A percentile compares a stretch with the other conserved stretches of the same genome.
Conservation (phyloP, 2,113 vertebrate species). For the Python bivittatus region DNA sequence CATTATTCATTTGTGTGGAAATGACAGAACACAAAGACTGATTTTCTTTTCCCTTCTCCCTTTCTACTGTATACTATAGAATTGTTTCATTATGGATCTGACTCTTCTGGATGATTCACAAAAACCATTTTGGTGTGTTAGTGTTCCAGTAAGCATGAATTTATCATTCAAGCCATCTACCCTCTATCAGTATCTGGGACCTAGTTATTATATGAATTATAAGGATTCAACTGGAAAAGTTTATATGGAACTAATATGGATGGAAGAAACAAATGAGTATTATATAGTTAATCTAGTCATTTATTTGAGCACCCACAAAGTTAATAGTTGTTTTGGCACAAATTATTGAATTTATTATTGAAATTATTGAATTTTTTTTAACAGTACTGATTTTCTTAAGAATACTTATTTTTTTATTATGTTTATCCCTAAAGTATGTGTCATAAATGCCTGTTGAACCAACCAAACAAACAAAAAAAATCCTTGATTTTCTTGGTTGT, state of each 20-base stretch:
- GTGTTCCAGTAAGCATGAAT: conserved; percentile 67
- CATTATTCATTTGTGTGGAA: not conserved
- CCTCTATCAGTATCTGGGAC: conserved; percentile 63
- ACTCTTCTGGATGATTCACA: conserved; percentile 73
- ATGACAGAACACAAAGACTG: not conserved
- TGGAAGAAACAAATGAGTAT: conserved; percentile 70
- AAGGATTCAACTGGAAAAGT: conserved; percentile 68
- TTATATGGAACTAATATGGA: conserved; percentile 63
- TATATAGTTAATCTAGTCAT: conserved; percentile 71
- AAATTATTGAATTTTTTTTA: conserved; percentile 58
- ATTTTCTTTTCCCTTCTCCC: not conserved
- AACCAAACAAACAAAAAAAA: not conserved
- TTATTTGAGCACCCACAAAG: conserved; percentile 64
- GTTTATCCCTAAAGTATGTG: not conserved
- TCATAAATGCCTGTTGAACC: not conserved
- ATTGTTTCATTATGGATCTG: conserved; percentile 73
- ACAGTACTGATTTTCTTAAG: not conserved
- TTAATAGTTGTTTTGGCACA: conserved; percentile 76
- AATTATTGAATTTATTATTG: conserved; percentile 63
- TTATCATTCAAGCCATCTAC: not conserved
- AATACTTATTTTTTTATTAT: not conserved
- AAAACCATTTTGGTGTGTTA: conserved; percentile 78
- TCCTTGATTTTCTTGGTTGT: not conserved
- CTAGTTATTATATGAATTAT: conserved; percentile 60
- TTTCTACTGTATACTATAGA: conserved; percentile 61